phyloP scores from a whole-genome alignment of 1,140 invertebrate genomes.

The Battus philenor region DNA sequence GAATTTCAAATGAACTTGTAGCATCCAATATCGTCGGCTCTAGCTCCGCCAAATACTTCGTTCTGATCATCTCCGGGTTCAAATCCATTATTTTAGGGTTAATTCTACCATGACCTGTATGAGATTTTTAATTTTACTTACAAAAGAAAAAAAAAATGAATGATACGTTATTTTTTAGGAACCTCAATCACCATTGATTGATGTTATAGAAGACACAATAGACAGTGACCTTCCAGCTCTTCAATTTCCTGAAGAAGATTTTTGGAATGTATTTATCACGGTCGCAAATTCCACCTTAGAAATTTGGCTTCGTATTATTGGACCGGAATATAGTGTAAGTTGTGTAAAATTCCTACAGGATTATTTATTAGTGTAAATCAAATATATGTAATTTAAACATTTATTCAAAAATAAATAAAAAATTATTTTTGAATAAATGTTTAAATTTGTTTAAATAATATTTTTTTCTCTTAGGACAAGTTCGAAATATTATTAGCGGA shows the following conservation, averaged over 20 bases:
- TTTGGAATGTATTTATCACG: constrained; percentile 77
- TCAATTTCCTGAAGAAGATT: constrained; percentile 68
- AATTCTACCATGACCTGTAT: too few relatives aligned
- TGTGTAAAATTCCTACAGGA: neutral
- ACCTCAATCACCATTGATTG: constrained; percentile 23
- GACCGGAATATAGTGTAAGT: constrained; percentile 76
- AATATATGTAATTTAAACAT: too few relatives aligned
- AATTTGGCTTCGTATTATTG: constrained; percentile 76
- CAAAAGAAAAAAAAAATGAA: neutral
- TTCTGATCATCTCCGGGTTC: too few relatives aligned
- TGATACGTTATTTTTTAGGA: constrained; percentile 24
- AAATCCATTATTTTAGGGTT: too few relatives aligned
- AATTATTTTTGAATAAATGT: too few relatives aligned
- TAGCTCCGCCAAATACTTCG: too few relatives aligned
- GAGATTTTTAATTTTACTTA: neutral
- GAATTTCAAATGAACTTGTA: too few relatives aligned
- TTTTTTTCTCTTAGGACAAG: constrained; percentile 64
- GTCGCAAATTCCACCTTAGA: constrained; percentile 72
- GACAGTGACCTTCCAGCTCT: constrained; percentile 63
- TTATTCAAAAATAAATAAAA: neutral
- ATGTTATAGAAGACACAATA: constrained; percentile 38
- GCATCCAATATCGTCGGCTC: too few relatives aligned
- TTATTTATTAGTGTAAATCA: neutral
- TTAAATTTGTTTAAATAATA: constrained; percentile 4
- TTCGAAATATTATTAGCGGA: constrained; percentile 73